Evolutionary conservation across 2,888 invertebrate species (phyloP), one percentile per base, ranked within the genome.

Genomic region (Podotricha telesiphe): DNA sequence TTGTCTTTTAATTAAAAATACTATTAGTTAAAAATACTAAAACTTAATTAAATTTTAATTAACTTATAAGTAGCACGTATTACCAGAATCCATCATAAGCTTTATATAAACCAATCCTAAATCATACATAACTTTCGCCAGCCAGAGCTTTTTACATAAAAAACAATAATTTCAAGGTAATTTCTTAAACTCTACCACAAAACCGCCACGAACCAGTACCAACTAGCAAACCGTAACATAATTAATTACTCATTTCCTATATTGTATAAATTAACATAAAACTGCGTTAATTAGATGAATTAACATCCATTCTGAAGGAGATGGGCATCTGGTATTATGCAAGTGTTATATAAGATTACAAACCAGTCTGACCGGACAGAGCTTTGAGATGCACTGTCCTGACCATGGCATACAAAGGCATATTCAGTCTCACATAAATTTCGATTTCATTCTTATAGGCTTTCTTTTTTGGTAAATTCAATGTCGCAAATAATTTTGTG

Each of bases 401-500:
- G 62, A 50, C 62, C 62, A 47, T 56, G 45, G 56, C 65, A 34
- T 20, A 59, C 45, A 45, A 59, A 59, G 19, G 37, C 1, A 55
- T 42, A 59, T 47, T 66, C 65, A 73, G 74, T 73, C 74, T 68
- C 73, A 76, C 76, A 74, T 78, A 77, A 77, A 78, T 76, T 75
- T 77, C 76, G 75, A 74, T 76, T 80, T 78, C 79, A 81, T 81
- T 77, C 69, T 69, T 67, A 71, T 53, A 37, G 47, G 53, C 45
- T 61, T 61, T 67, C 20, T 67, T 61, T 68, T 71, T 69, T 34
- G 63, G 67, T 59, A 48, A 61, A 61, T 59, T 62, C 69, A 69
- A 72, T 69, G 69, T 67, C 65, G 34, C 56, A 45, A 62, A 65
- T 42, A 42, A 56, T 6, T 66, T 62, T 37, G 59, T 72, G 47